Evolutionary conservation across 2,113 vertebrate genomes (phyloP).

Genomic region (Anguilla japonica): DNA sequence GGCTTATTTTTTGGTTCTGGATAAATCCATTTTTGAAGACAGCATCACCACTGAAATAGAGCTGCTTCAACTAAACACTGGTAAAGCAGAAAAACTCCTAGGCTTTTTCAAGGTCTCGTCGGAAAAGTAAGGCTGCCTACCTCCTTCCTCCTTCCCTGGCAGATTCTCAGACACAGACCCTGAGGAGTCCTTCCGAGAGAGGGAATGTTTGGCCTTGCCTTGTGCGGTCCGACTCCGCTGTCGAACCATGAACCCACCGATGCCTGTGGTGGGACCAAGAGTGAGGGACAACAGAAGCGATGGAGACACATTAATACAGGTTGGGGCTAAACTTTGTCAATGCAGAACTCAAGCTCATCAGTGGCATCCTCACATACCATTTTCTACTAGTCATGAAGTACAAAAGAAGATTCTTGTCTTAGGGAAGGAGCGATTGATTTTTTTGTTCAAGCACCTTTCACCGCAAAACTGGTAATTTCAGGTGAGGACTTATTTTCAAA

Average conservation of each 20-base stretch:
- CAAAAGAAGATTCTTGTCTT: constrained; percentile 20
- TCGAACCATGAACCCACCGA: constrained; percentile 97
- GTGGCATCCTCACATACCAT: constrained; percentile 28
- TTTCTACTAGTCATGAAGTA: constrained; percentile 45
- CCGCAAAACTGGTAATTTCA: not conserved
- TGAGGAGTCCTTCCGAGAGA: constrained; percentile 81
- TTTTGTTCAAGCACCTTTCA: not conserved
- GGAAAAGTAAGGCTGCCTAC: constrained; percentile 56
- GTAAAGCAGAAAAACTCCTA: no score
- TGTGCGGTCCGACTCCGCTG: constrained; percentile 89
- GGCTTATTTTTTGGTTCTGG: no score
- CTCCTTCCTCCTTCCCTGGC: constrained; percentile 79
- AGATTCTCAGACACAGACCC: constrained; percentile 76
- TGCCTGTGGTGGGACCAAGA: constrained; percentile 69
- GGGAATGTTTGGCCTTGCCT: constrained; percentile 79
- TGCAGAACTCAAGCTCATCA: not conserved
- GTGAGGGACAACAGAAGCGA: not conserved
- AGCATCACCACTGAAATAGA: no score
- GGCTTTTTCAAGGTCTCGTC: no score
- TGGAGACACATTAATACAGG: not conserved
- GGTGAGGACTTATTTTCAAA: constrained; percentile 20
- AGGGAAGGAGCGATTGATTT: constrained; percentile 41
- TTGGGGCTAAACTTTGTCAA: not conserved
- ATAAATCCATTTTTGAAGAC: no score
- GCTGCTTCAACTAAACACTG: no score